These are phyloP conservation scores for Varanus salvator DNA, from an alignment of 2,113 vertebrate species.

Conservation along the genomic window DNA sequence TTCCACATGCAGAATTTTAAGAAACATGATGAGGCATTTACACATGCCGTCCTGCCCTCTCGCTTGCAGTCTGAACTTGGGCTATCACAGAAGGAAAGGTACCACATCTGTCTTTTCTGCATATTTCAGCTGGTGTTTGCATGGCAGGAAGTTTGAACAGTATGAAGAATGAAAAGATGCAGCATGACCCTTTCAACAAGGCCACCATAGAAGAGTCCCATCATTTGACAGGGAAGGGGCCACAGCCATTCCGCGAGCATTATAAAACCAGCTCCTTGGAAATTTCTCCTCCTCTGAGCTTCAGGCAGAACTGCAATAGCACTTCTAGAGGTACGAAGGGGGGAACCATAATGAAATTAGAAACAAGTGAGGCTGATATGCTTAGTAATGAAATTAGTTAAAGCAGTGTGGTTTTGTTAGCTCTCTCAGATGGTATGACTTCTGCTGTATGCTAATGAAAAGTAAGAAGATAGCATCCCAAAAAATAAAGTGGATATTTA, in stretches of 20 bases:
- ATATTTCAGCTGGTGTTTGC: conserved; percentile 16
- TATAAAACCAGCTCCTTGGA: conserved; percentile 59
- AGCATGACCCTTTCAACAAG: conserved; percentile 58
- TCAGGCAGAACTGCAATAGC: conserved; percentile 66
- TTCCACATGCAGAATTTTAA: neutral
- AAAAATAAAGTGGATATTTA: neutral
- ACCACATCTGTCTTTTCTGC: neutral
- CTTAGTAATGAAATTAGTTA: neutral
- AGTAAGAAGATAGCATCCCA: neutral
- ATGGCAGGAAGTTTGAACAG: conserved; percentile 28
- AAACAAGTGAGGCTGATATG: neutral
- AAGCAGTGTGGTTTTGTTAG: neutral
- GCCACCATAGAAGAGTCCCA: conserved; percentile 33
- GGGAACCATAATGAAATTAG: neutral
- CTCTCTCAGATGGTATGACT: neutral
- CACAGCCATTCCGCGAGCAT: conserved; percentile 35
- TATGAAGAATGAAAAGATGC: neutral
- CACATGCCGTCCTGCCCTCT: too few relatives aligned
- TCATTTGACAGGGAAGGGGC: conserved; percentile 62
- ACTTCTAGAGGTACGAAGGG: conserved; percentile 76
- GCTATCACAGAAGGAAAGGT: neutral
- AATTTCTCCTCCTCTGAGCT: conserved; percentile 9
- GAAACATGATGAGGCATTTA: neutral
- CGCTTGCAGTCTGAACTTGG: neutral
- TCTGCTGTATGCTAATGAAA: neutral